phyloP scores from a whole-genome alignment of 2,113 vertebrate species.

The Cochlearius cochlearius region DNA sequence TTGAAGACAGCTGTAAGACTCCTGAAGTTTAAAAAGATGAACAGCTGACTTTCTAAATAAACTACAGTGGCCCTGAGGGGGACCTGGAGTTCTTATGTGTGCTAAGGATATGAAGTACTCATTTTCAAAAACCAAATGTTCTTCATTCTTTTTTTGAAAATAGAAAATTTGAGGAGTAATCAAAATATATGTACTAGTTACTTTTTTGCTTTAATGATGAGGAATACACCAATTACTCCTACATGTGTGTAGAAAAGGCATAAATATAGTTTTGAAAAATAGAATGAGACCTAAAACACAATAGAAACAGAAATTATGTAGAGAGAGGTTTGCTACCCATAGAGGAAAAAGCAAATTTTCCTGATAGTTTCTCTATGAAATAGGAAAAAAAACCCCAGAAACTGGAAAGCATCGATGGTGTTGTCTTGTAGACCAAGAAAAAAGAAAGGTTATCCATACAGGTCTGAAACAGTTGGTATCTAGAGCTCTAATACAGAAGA shows the following conservation, averaged over 20 bases:
- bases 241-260: background rate
- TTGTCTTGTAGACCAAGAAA: background rate
- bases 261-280: background rate
- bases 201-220: background rate
- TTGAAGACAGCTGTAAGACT: background rate
- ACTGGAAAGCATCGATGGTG: background rate
- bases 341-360: background rate
- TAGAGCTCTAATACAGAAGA: background rate
- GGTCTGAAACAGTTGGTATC: background rate
- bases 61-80: background rate
- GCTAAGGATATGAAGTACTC: background rate
- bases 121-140: background rate
- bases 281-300: background rate
- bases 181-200: background rate
- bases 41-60: background rate
- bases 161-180: background rate
- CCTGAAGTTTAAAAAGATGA: background rate
- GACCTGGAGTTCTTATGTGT: background rate
- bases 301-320: background rate
- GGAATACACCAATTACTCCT: background rate
- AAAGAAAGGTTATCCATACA: background rate
- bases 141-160: background rate
- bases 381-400: background rate
- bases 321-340: background rate
- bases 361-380: background rate